Evolutionary conservation across 2,797 vertebrate species (phyloP).

Genomic region (Paedocypris micromegethes): DNA sequence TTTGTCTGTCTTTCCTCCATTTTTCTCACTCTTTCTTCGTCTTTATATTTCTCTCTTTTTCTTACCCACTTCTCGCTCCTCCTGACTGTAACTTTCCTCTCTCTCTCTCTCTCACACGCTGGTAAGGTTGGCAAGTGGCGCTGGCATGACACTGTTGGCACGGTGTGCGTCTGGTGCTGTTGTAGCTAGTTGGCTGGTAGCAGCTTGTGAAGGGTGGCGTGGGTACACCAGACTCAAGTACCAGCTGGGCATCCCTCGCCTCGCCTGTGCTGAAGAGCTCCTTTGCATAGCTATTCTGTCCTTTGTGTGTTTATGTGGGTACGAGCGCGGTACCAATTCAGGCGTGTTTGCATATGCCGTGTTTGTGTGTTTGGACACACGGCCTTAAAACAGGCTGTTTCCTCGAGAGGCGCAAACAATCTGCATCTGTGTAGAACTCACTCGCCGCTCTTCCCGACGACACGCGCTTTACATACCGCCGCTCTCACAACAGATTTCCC

Average conservation of each 20-base stretch:
- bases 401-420: slow-evolving; percentile 24
- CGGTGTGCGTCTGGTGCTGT: slow-evolving; percentile 55
- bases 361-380: slow-evolving; percentile 43
- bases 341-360: slow-evolving; percentile 19
- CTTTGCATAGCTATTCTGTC: slow-evolving; percentile 48
- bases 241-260: slow-evolving; percentile 49
- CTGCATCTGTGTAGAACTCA: slow-evolving; percentile 45
- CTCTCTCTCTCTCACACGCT: slow-evolving; percentile 2
- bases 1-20: no score
- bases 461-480: slow-evolving; percentile 24
- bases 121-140: slow-evolving; percentile 28
- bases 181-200: slow-evolving; percentile 63
- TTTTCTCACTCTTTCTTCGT: no score
- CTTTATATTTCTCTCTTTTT: no score
- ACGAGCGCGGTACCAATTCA: slow-evolving; percentile 7
- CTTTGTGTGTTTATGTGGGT: slow-evolving; percentile 41
- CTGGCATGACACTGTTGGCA: slow-evolving; percentile 40
- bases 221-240: slow-evolving; percentile 44
- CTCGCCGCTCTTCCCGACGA: slow-evolving; percentile 53
- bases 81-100: not conserved
- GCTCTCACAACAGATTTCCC: slow-evolving; percentile 17
- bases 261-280: slow-evolving; percentile 20
- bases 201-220: slow-evolving; percentile 48
- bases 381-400: slow-evolving; percentile 27
- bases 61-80: no score